Base-by-base conservation (phyloP, 2,797 vertebrate genomes). In the Taenioides sp. region DNA sequence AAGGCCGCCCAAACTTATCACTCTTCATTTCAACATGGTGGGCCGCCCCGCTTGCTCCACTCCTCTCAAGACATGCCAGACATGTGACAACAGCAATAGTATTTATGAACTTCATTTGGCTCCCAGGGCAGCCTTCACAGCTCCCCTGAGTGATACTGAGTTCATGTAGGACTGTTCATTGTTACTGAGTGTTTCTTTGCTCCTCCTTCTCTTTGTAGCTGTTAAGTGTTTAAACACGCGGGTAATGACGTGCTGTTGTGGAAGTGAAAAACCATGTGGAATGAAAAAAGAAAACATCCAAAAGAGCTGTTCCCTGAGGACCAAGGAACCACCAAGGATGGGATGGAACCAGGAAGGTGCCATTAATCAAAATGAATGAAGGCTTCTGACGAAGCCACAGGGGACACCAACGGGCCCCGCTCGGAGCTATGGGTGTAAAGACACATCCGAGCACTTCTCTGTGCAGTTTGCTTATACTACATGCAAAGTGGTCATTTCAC, bases 181-280 rank as follows among this genome's bases (percentile, higher is more conserved):
- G 83, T 88, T 82, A 20, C 34, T 55, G 79, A 86, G 84, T 85
- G 88, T 87, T 86, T 86, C 85, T 79, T 77, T 72, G 76, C 83
- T 79, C 83, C 78, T 80, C 28, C 68, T 78, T 74, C 69, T 75
- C 73, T 77, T 79, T 80, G 82, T 80, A 91, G 89, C 87, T 80
- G 77, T 83, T 92, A 92, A 93, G 90, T 92, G 88, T 90, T 93
- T 93, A 91, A 93, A 93, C 90, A 93, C 90, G 86, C 82, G 80
- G 81, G 86, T 92, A 91, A 92, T 92, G 89, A 92, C 80, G 90
- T 87, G 83, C 86, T 88, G 85, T 88, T 87, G 90, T 89, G 85
- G 85, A 92, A 93, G 90, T 66, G 86, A 91, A 92, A 91, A 91
- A 92, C 85, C 92, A 92, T 91, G 89, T 88, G 83, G 87, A 81